phyloP scores from a whole-genome alignment of 2,888 invertebrate genomes.

The Drepana falcataria region DNA sequence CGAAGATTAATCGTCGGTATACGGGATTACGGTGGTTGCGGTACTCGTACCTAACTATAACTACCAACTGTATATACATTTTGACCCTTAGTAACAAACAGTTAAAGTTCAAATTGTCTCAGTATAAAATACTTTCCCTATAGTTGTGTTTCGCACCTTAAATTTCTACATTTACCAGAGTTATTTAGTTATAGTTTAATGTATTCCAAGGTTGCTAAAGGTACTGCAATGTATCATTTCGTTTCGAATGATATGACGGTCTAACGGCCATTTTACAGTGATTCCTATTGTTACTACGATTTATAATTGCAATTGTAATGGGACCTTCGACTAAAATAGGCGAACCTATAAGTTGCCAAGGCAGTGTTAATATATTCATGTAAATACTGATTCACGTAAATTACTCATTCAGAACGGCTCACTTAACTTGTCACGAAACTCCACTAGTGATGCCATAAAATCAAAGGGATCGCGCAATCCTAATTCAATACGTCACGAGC shows the following conservation, averaged over 20 bases:
- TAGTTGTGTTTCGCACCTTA: constrained; percentile 32
- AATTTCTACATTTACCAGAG: constrained; percentile 43
- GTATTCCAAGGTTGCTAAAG: constrained; percentile 29
- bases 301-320: background rate
- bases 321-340: too few species aligned
- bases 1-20: constrained; percentile 65
- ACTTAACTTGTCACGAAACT: background rate
- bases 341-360: too few species aligned
- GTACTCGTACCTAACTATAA: constrained; percentile 38
- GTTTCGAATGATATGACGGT: constrained; percentile 19
- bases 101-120: constrained; percentile 31
- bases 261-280: constrained; percentile 7
- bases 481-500: constrained; percentile 28
- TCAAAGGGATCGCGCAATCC: constrained; percentile 11
- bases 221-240: constrained; percentile 27
- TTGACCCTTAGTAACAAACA: constrained; percentile 19
- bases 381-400: background rate
- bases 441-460: constrained; percentile 1
- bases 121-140: constrained; percentile 27
- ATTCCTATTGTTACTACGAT: background rate
- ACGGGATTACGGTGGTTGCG: constrained; percentile 59
- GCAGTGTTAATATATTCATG: background rate
- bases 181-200: constrained; percentile 50
- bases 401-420: background rate
- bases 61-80: constrained; percentile 23